phyloP scores from a whole-genome alignment of 2,113 vertebrate species.

The Phasianus colchicus region DNA sequence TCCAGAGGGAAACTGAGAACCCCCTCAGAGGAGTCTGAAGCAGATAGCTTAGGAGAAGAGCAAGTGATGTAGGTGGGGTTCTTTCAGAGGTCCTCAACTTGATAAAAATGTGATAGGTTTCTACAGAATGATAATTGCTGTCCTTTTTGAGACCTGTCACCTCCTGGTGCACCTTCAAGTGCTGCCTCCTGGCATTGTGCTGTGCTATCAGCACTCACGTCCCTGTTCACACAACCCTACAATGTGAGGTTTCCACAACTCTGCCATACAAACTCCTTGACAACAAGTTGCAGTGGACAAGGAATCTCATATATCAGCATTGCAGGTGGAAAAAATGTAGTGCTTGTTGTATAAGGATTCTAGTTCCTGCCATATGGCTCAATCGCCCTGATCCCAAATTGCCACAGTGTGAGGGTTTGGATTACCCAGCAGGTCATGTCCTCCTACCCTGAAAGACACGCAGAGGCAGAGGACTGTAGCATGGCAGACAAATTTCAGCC shows the following conservation, averaged over 20 bases:
- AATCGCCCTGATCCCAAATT: background rate
- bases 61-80: background rate
- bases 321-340: background rate
- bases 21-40: background rate
- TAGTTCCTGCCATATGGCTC: background rate
- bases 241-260: background rate
- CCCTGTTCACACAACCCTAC: background rate
- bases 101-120: background rate
- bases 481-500: background rate
- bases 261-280: background rate
- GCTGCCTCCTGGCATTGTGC: background rate
- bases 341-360: background rate
- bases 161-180: background rate
- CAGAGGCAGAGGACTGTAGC: background rate
- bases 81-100: background rate
- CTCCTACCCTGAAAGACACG: slow-evolving; percentile 27
- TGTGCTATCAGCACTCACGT: background rate
- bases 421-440: background rate
- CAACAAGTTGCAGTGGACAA: background rate
- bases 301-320: accelerated
- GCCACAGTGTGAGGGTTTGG: background rate
- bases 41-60: background rate
- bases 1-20: background rate
- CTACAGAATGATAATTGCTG: background rate
- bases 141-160: background rate